Conservation (phyloP, 2,797 vertebrate species). For the Eupleurogrammus muticus region DNA sequence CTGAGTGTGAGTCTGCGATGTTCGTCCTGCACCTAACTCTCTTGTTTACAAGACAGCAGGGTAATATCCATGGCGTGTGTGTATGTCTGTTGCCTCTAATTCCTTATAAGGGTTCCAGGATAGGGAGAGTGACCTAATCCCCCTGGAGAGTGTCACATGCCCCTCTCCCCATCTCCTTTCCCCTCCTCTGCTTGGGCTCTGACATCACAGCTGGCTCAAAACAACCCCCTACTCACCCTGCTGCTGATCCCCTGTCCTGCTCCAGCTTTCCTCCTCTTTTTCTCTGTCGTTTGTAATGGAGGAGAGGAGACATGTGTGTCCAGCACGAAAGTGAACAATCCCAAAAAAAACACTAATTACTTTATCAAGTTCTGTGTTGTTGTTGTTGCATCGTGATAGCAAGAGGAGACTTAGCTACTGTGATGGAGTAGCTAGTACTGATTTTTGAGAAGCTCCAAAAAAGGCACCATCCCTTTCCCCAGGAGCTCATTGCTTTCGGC, state of each 20-base stretch:
- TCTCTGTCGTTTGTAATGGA: slow-evolving; percentile 10
- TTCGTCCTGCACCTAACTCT: slow-evolving; percentile 50
- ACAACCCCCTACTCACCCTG: slow-evolving; percentile 46
- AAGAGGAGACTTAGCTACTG: not conserved
- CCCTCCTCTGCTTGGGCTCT: slow-evolving; percentile 77
- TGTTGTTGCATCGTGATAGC: not conserved
- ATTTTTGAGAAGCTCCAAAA: slow-evolving; percentile 22
- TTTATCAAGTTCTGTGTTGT: not conserved
- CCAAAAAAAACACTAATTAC: slow-evolving; percentile 8
- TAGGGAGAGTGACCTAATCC: slow-evolving; percentile 78
- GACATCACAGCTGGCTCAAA: slow-evolving; percentile 80
- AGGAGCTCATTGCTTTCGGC: slow-evolving; percentile 4
- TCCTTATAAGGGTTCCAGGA: slow-evolving; percentile 80
- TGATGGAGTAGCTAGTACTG: slow-evolving; percentile 13
- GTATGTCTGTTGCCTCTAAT: slow-evolving; percentile 53
- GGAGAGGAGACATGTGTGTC: not conserved
- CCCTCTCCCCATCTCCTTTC: slow-evolving; percentile 56
- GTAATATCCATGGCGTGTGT: slow-evolving; percentile 33
- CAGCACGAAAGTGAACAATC: slow-evolving; percentile 15
- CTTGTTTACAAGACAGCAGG: slow-evolving; percentile 66
- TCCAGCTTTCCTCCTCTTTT: slow-evolving; percentile 24
- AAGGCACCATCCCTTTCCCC: slow-evolving; percentile 17
- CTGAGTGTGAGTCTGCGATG: slow-evolving; percentile 29
- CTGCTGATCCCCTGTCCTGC: slow-evolving; percentile 30
- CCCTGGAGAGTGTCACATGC: slow-evolving; percentile 78